Conservation (phyloP, 2,797 vertebrate species). For the Cirrhinus molitorella region DNA sequence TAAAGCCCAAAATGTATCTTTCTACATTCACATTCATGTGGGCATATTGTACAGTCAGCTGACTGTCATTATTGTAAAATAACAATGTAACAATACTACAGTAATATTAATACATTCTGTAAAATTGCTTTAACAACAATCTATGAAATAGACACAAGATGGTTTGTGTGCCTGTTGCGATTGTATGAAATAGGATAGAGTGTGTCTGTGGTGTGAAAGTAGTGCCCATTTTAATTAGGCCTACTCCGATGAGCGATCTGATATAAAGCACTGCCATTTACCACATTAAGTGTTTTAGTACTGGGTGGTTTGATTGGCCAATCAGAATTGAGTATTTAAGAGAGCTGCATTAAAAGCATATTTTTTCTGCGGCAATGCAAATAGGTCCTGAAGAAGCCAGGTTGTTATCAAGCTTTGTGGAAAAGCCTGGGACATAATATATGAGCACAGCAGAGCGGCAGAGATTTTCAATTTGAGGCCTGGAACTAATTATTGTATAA, state of each 20-base stretch:
- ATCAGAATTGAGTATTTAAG: neutral
- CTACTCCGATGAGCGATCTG: too few relatives aligned
- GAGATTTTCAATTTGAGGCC: neutral
- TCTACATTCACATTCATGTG: too few relatives aligned
- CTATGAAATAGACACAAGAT: neutral
- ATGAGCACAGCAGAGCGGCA: neutral
- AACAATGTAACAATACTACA: too few relatives aligned
- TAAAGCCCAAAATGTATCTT: too few relatives aligned
- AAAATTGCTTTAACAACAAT: too few relatives aligned
- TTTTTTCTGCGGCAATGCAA: neutral
- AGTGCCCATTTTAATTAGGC: neutral
- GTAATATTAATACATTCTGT: too few relatives aligned
- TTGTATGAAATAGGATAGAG: neutral
- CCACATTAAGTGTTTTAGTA: neutral
- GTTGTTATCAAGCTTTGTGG: neutral
- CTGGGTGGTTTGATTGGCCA: neutral
- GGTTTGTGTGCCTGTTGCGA: neutral
- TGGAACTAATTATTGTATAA: conserved; percentile 1
- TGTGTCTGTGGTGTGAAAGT: neutral
- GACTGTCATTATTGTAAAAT: too few relatives aligned
- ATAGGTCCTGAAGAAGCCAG: neutral
- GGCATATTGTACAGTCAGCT: too few relatives aligned
- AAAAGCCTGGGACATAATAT: neutral
- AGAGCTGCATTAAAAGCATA: neutral
- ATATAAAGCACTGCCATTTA: neutral